Evolutionary conservation across 1,140 invertebrate genomes (phyloP), one percentile per base, ranked within the genome.

Genomic region (Octopus sinensis): DNA sequence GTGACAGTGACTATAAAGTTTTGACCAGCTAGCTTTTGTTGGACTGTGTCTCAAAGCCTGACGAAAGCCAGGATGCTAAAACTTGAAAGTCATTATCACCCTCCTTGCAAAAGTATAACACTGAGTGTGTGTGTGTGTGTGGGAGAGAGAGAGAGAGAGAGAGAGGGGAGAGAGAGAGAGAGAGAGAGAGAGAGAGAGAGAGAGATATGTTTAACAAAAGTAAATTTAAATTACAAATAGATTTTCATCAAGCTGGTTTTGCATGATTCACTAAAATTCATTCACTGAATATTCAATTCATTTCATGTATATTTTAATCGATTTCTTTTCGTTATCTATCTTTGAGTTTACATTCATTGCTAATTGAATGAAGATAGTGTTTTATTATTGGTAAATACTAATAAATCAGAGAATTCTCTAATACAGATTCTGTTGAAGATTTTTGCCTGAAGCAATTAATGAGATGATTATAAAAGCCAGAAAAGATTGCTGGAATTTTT

Each of bases 201-300:
- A 9, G 17, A 17, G 17, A 17, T 2, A 79, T 54, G 53, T 53
- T n/a, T 79, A 53, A 51, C 5, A 53, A 54, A 54, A 7, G 5
- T 17, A 6, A n/a, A 54, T 79, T 79, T 43, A 68, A 54, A 17
- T 51, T 13, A 13, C 7, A 43, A 10, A 17, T 56, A 5, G 6
- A 43, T 7, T 80, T 68, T 71, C 68, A 68, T 73, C 54, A 68
- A 71, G 54, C 30, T 62, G 9, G 30, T 71, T 30, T 68, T 51
- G 56, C 9, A n/a, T 10, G 76, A 79, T 54, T 30, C 53, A 80
- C 54, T 53, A 62, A 75, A 77, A 82, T 80, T 56, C 80, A 54
- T 76, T 76, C 79, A 71, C 79, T 80, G 56, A 9, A 62, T 12
- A 1, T 17, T 12, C 17, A 12, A 12, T 62, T 62, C 9, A 12